phyloP scores from a whole-genome alignment of 2,113 vertebrate species.

The Hylia prasina region DNA sequence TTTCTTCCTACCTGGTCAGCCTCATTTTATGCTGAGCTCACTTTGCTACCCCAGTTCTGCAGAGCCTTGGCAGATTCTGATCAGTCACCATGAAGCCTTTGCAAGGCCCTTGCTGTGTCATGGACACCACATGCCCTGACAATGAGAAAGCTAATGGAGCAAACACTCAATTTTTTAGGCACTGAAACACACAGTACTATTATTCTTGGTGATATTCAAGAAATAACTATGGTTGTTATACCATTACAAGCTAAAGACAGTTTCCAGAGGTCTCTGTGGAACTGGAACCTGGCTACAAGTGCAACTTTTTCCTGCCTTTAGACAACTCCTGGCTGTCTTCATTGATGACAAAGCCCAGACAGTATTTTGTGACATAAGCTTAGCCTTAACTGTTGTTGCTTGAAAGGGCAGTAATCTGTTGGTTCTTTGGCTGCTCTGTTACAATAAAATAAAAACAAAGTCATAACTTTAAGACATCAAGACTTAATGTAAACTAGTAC shows the following conservation, averaged over 20 bases:
- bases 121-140: accelerated
- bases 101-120: neutral
- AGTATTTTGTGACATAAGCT: neutral
- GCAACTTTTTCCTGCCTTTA: neutral
- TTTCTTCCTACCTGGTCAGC: neutral
- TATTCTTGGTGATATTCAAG: neutral
- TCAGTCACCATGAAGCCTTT: neutral
- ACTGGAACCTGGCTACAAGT: neutral
- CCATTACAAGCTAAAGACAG: neutral
- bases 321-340: neutral
- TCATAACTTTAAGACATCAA: neutral
- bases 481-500: neutral
- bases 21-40: neutral
- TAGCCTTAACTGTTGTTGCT: neutral
- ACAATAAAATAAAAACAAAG: neutral
- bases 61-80: too few species aligned
- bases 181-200: neutral
- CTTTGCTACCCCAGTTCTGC: neutral
- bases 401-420: neutral
- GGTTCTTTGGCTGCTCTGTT: neutral
- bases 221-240: neutral
- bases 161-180: neutral
- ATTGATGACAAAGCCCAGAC: neutral
- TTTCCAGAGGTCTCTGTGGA: neutral
- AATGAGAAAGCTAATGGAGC: neutral